Evolutionary conservation across 2,797 vertebrate species (phyloP).

Genomic region (Carduelis carduelis): DNA sequence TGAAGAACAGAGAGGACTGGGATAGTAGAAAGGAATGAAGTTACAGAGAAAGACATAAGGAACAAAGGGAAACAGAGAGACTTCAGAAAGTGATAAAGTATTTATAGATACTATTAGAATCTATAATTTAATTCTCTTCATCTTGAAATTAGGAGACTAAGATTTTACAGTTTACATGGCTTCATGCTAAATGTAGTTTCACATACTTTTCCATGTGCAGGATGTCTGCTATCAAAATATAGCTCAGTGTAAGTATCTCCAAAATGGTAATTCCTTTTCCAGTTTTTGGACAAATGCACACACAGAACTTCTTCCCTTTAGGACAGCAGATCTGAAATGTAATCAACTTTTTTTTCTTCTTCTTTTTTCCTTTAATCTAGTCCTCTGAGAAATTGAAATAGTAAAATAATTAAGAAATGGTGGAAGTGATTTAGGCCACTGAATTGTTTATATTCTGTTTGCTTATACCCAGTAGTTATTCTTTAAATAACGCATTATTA

Average conservation of each 20-base stretch:
- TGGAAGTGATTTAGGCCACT: neutral
- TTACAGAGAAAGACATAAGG: constrained; percentile 2
- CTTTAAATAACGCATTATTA: neutral
- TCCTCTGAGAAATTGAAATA: neutral
- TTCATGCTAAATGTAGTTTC: constrained; percentile 24
- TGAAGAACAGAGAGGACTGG: neutral
- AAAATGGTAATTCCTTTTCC: constrained; percentile 27
- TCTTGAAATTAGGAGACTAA: constrained; percentile 46
- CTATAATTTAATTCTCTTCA: constrained; percentile 62
- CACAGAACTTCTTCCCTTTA: neutral
- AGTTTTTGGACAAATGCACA: neutral
- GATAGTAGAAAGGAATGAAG: neutral
- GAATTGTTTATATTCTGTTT: neutral
- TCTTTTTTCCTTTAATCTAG: neutral
- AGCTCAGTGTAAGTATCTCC: neutral
- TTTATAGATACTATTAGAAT: constrained; percentile 29
- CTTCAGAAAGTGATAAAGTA: constrained; percentile 59
- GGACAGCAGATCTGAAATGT: neutral
- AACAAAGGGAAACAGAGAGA: constrained; percentile 49
- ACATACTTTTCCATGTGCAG: neutral
- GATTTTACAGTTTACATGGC: constrained; percentile 42
- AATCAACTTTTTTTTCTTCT: neutral
- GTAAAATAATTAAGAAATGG: neutral
- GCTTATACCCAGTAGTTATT: neutral
- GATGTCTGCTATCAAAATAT: constrained; percentile 35